Evolutionary conservation across 2,888 invertebrate species (phyloP), one percentile per base, ranked within the genome.

Genomic region (Euproctis similis): DNA sequence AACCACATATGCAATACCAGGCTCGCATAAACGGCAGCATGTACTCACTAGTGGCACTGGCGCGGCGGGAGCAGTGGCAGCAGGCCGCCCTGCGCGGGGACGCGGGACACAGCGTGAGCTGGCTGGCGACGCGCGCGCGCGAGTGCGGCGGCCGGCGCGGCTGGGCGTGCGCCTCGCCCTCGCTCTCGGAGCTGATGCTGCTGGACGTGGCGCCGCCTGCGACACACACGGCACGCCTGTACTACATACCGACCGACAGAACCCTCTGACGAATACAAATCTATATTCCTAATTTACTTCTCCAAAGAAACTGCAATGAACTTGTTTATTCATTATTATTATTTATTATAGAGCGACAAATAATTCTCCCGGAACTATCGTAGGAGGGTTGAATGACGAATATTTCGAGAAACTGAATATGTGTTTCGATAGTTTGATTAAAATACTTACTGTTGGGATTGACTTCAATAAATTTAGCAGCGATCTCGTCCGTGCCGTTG

Each of bases 51-150:
- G 55, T 59, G 30, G 45, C 30, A 37, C 54, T 42, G 19, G 59
- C 18, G 9, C 57, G 45, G 1, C 59, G 20, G 8, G 50, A 37
- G 42, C 68, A 67, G 45, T 59, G 57, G 42, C 66, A 61, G 49
- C 59, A 59, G 21, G 54, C 41, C 36, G 45, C 17, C 5, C 68
- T 54, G 3, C 72, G 59, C 25, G 84, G 84, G 16, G 80, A 74
- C 13, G 78, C 56, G 36, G 82, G 82, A 31, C 84, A 80, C 39
- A 85, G 61, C 8, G 84, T 84, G 31, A 75, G 71, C 51, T 76
- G 82, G 30, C 65, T 66, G 35, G 74, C 73, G 35, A 61, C 58
- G 28, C 53, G 49, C 42, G 49, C 34, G 28, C 53, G 44, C 23
- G 33, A 35, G 45, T 43, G 42, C 4, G 37, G 34, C 4, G 31